Percentiles rank a stretch among this genome's conserved stretches.
phyloP scores from a whole-genome alignment of 2,888 invertebrate genomes.

The Blastobasis adustella region DNA sequence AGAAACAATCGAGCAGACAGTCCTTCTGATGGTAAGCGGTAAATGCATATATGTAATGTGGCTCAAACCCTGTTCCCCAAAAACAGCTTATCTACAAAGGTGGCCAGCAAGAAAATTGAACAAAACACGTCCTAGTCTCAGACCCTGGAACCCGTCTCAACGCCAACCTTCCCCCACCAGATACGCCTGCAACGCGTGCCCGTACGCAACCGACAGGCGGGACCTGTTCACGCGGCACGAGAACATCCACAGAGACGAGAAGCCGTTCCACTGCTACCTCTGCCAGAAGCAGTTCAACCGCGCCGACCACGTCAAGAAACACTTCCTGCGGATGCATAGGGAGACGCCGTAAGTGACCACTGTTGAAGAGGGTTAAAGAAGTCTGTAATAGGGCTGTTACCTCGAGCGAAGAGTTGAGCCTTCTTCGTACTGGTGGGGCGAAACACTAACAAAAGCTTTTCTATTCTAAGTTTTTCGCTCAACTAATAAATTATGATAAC shows the following conservation, averaged over 20 bases:
- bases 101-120: not conserved
- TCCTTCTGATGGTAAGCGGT: no score
- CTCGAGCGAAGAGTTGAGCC: no score
- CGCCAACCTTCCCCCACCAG: conserved; percentile 15
- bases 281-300: conserved; percentile 95
- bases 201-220: conserved; percentile 92
- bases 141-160: not conserved
- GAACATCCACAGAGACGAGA: conserved; percentile 94
- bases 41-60: no score
- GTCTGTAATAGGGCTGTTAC: no score
- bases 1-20: no score
- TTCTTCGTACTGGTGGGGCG: no score
- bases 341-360: conserved; percentile 76
- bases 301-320: conserved; percentile 96
- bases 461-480: no score
- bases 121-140: conserved; percentile 12
- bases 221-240: conserved; percentile 94
- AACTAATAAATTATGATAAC: no score
- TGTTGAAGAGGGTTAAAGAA: no score
- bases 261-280: conserved; percentile 94
- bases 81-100: no score
- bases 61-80: no score
- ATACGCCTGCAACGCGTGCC: conserved; percentile 91
- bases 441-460: no score
- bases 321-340: conserved; percentile 93